phyloP scores from a whole-genome alignment of 2,888 invertebrate species.

The Tetanocera ferruginea region DNA sequence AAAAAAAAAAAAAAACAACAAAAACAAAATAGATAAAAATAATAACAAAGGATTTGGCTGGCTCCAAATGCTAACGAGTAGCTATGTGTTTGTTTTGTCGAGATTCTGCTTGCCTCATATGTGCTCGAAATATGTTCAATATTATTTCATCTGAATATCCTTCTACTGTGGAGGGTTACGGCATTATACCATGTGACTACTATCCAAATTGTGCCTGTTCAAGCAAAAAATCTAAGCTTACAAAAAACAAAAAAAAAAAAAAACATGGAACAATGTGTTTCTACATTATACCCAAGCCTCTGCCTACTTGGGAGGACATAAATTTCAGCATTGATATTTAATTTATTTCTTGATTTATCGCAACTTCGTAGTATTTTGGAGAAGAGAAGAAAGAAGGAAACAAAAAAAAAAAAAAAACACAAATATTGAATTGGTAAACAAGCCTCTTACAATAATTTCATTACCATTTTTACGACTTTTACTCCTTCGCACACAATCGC shows the following conservation, averaged over 20 bases:
- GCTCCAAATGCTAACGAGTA: background rate
- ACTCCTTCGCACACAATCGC: background rate
- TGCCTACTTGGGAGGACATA: no score
- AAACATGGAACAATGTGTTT: background rate
- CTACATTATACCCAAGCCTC: background rate
- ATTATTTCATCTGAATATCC: background rate
- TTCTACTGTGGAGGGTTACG: background rate
- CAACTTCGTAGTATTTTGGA: background rate
- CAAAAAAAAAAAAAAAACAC: no score
- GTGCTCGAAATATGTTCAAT: conserved; percentile 4
- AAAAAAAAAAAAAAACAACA: background rate
- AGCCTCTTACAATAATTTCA: conserved; percentile 12
- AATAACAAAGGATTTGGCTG: conserved; percentile 14
- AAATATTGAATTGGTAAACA: conserved; percentile 3
- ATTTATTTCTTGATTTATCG: background rate
- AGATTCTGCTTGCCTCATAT: background rate
- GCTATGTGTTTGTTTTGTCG: background rate
- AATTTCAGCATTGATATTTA: background rate
- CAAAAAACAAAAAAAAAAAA: background rate
- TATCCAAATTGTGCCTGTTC: background rate
- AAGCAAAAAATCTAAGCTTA: background rate
- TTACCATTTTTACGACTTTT: conserved; percentile 25
- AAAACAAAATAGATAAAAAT: background rate
- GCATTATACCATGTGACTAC: background rate
- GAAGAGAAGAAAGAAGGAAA: background rate